Percentiles rank a stretch among this genome's conserved stretches.
phyloP scores from a whole-genome alignment of 2,113 vertebrate genomes.

The Urocitellus parryii region DNA sequence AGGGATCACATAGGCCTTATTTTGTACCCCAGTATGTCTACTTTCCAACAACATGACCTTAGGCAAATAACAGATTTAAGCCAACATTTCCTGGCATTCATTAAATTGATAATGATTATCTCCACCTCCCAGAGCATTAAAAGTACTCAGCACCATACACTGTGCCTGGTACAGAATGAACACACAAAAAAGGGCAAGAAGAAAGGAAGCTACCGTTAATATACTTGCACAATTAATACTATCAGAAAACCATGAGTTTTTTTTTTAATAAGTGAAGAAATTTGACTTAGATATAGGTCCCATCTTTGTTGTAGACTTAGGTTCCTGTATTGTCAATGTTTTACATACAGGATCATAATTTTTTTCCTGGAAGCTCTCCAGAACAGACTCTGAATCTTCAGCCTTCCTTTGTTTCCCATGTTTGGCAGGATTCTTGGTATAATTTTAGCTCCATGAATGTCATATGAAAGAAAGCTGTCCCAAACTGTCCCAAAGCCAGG shows the following conservation, averaged over 20 bases:
- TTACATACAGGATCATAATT: neutral
- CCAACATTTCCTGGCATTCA: neutral
- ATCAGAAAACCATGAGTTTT: neutral
- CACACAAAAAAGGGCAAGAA: neutral
- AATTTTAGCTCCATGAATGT: neutral
- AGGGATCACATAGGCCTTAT: neutral
- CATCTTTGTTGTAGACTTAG: neutral
- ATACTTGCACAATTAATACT: neutral
- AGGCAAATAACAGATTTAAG: neutral
- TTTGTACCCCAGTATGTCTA: neutral
- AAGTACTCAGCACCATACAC: neutral
- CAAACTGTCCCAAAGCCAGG: too few relatives aligned
- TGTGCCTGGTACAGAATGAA: neutral
- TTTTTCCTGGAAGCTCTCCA: rapidly evolving
- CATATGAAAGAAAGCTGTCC: neutral
- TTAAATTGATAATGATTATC: too few relatives aligned
- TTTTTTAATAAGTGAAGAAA: neutral
- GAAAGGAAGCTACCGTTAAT: neutral
- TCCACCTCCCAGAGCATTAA: too few relatives aligned
- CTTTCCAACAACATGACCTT: neutral
- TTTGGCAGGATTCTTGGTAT: neutral
- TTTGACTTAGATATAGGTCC: too few relatives aligned
- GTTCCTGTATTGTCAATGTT: rapidly evolving
- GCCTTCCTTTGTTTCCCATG: rapidly evolving
- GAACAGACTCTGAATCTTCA: neutral